Evolutionary conservation across 2,113 vertebrate genomes (phyloP), one percentile per base, ranked within the genome.

Genomic region (Choloepus hoffmanni): DNA sequence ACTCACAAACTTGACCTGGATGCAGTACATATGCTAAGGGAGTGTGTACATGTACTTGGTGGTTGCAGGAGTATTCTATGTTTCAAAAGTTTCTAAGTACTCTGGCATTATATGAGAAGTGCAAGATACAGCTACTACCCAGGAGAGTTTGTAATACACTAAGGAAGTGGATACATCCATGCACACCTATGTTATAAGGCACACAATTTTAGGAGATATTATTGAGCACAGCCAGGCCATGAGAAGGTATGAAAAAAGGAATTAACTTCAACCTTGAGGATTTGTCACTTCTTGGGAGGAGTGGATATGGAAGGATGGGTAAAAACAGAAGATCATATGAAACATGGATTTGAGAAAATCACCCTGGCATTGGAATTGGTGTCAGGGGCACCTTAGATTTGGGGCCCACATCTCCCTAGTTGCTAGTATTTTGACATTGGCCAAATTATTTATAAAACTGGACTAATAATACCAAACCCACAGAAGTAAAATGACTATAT

Each of bases 161-260:
- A 3, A 2, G 30, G 45, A 13, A 36, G 23, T 28, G 28, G 79
- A 14, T 5, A n/a, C 6, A 33, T n/a, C 5, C 45, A 0, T 0
- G 5, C 16, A 5, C 0, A 7, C 4, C 13, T 14, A 53, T 2
- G 5, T 50, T 2, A 85, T 28, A 50, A 30, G 24, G 10, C 6
- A 30, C 24, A 36, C 12, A 3, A 26, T 12, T 18, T 58, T 48
- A 26, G 30, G 18, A 5, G 7, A 2, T 4, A 15, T 53, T 53
- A 53, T 53, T 11, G 19, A 45, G 13, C 24, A 21, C 0, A 40
- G n/a, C 10, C 50, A 62, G n/a, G 18, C 19, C 33, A 40, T 0
- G 14, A 77, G 33, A n/a, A 6, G 43, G 9, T 0, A 2, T 30
- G 26, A 36, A 74, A 65, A 33, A 43, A 73, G 40, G 15, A 63